A percentile compares a stretch with the other conserved stretches of the same genome.
Evolutionary conservation across 2,888 invertebrate species (phyloP).

Genomic region (Melieria crassipennis): DNA sequence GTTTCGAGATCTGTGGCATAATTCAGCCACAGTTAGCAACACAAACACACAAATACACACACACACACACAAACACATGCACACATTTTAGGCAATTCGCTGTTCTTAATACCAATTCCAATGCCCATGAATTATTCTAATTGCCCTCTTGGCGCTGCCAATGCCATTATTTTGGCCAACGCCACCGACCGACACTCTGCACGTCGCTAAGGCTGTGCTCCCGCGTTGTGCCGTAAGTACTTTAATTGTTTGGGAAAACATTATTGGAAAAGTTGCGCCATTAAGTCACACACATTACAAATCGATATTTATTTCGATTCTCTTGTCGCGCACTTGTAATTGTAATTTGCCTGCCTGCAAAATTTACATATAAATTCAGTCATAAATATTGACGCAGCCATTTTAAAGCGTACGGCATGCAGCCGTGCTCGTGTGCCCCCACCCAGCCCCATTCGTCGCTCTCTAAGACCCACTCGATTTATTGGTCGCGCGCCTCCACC

Average conservation of each 20-base stretch:
- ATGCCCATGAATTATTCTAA: conserved; percentile 20
- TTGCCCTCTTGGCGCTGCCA: conserved; percentile 21
- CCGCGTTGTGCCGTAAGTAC: neutral
- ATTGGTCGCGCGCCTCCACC: too few species aligned
- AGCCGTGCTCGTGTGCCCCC: too few species aligned
- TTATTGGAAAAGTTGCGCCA: conserved; percentile 31
- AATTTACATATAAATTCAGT: too few species aligned
- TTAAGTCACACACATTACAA: conserved; percentile 24
- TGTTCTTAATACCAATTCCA: neutral
- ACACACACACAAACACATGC: neutral
- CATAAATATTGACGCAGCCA: too few species aligned
- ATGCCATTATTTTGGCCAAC: conserved; percentile 10
- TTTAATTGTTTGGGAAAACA: conserved; percentile 17
- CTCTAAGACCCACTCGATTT: too few species aligned
- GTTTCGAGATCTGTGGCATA: too few species aligned
- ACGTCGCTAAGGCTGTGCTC: conserved; percentile 4
- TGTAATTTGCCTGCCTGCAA: too few species aligned
- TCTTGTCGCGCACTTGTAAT: neutral
- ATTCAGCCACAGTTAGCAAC: too few species aligned
- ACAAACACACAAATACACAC: neutral
- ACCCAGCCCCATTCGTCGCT: too few species aligned
- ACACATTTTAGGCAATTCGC: neutral
- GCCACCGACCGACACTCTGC: neutral
- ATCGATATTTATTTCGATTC: conserved; percentile 29
- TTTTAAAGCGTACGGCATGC: too few species aligned